Evolutionary conservation across 2,797 vertebrate genomes (phyloP).

Genomic region (Agapornis canus): DNA sequence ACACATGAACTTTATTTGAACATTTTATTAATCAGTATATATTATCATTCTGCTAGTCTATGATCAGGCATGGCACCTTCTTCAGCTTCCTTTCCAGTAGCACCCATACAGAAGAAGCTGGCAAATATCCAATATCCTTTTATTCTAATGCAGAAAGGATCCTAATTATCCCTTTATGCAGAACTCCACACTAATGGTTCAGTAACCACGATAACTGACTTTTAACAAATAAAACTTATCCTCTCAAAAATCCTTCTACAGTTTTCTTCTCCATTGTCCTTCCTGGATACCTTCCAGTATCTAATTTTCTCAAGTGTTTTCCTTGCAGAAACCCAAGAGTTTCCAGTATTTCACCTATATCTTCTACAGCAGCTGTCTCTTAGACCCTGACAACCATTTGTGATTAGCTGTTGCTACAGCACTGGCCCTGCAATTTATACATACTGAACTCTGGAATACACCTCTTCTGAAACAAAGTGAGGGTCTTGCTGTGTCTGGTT

Average conservation of each 20-base stretch:
- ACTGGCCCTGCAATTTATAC: not conserved
- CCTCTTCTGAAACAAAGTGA: not conserved
- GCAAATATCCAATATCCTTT: not conserved
- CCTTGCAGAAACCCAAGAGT: not conserved
- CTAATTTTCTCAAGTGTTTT: not conserved
- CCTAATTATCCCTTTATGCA: not conserved
- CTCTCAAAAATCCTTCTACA: not conserved
- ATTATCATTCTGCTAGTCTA: not conserved
- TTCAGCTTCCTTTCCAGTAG: not conserved
- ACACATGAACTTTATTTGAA: not conserved
- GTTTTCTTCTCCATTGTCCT: not conserved
- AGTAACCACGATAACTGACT: not conserved
- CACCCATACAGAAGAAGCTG: not conserved
- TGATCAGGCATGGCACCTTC: not conserved
- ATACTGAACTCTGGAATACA: not conserved
- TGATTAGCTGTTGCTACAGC: not conserved
- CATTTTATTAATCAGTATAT: not conserved
- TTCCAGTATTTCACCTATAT: not conserved
- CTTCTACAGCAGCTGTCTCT: not conserved
- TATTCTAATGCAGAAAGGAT: not conserved
- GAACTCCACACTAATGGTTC: not conserved
- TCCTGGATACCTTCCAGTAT: not conserved
- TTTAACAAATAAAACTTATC: not conserved
- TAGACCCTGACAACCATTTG: not conserved
- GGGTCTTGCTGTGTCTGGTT: not conserved